A percentile compares a stretch with the other conserved stretches of the same genome.
phyloP scores from a whole-genome alignment of 2,888 invertebrate genomes.

The Athripsodes cinereus region DNA sequence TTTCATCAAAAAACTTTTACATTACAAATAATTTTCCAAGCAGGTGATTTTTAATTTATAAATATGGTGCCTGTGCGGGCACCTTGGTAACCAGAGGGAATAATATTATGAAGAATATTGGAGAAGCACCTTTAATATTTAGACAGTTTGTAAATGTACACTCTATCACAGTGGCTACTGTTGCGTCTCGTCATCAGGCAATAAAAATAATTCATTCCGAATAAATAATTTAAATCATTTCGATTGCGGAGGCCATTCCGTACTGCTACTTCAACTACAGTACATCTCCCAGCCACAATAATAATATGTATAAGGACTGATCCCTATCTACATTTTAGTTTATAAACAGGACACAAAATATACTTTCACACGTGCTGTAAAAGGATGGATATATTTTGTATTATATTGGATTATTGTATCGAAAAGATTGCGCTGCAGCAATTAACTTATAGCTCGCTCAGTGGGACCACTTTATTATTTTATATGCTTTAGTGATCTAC shows the following conservation, averaged over 20 bases:
- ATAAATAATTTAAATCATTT: conserved; percentile 28
- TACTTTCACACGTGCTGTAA: neutral
- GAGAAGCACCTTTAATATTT: neutral
- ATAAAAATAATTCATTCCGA: conserved; percentile 28
- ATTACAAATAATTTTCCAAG: too few relatives aligned
- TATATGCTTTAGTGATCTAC: neutral
- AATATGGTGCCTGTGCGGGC: too few relatives aligned
- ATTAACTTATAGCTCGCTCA: conserved; percentile 27
- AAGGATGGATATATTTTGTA: neutral
- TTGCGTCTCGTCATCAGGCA: conserved; percentile 25
- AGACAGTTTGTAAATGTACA: neutral
- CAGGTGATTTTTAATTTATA: too few relatives aligned
- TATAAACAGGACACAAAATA: conserved; percentile 1
- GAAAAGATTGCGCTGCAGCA: conserved; percentile 17
- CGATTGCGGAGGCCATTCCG: conserved; percentile 21
- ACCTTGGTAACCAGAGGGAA: too few relatives aligned
- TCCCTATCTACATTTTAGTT: neutral
- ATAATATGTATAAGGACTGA: too few relatives aligned
- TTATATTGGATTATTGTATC: neutral
- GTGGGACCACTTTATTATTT: conserved; percentile 26
- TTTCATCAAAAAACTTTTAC: too few relatives aligned
- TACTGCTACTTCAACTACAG: neutral
- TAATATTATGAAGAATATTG: too few relatives aligned
- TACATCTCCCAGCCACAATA: neutral
- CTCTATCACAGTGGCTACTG: conserved; percentile 15